phyloP scores from a whole-genome alignment of 2,888 invertebrate species.

The Trilocha varians region DNA sequence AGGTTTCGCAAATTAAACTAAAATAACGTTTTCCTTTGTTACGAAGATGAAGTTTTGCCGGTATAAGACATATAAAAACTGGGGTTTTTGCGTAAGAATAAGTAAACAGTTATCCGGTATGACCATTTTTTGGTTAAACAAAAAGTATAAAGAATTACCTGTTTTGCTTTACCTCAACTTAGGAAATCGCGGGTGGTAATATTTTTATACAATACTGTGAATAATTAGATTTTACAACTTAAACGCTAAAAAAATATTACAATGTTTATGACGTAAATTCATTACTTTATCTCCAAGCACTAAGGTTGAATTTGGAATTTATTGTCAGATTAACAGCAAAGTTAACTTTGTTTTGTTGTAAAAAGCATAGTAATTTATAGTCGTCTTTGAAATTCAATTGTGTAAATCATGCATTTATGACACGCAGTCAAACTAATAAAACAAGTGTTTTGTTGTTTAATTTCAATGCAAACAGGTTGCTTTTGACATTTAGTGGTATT shows the following conservation, averaged over 20 bases:
- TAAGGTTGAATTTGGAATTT: conserved; percentile 24
- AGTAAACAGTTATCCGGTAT: conserved; percentile 1
- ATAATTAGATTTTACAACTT: conserved; percentile 45
- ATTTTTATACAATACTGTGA: conserved; percentile 57
- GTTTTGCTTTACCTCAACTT: conserved; percentile 52
- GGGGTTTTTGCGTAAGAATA: conserved; percentile 2
- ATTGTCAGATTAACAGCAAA: conserved; percentile 11
- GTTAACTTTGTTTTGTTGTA: conserved; percentile 34
- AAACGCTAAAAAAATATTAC: too few relatives aligned
- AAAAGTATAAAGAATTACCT: conserved; percentile 26
- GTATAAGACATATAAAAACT: too few relatives aligned
- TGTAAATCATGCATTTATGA: conserved; percentile 73
- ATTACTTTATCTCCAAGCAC: conserved; percentile 10
- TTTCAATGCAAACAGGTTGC: conserved; percentile 40
- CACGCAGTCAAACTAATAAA: conserved; percentile 24
- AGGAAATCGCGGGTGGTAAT: conserved; percentile 53
- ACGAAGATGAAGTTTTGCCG: too few relatives aligned
- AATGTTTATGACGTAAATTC: neutral
- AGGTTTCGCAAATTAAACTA: too few relatives aligned
- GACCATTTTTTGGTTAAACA: neutral
- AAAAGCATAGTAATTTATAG: conserved; percentile 66
- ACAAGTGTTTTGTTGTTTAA: conserved; percentile 31
- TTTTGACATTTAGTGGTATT: too few relatives aligned
- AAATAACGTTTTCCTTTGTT: too few relatives aligned
- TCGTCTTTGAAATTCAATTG: conserved; percentile 62